phyloP scores from a whole-genome alignment of 2,888 invertebrate genomes.

The Tethea ocularis region DNA sequence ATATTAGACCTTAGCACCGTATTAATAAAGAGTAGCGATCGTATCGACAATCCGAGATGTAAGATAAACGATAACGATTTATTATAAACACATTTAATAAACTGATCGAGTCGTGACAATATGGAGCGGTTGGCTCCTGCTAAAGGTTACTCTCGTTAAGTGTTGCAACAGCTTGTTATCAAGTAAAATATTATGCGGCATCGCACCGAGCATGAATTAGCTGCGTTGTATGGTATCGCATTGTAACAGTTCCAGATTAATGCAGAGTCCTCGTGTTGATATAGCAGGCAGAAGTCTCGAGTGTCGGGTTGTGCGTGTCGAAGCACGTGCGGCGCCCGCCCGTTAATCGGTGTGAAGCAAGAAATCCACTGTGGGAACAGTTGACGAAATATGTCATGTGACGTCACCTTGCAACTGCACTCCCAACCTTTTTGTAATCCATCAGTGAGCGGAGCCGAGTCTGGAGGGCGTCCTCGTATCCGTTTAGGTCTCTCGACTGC shows the following conservation, averaged over 20 bases:
- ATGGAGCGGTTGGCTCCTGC: conserved; percentile 69
- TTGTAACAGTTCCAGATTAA: neutral
- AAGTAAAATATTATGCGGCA: conserved; percentile 54
- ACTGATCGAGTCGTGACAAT: conserved; percentile 77
- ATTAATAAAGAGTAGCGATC: conserved; percentile 43
- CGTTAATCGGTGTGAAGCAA: conserved; percentile 48
- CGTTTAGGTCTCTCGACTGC: conserved; percentile 76
- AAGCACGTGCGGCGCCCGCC: conserved; percentile 42
- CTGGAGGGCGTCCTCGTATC: conserved; percentile 80
- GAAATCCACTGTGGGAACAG: conserved; percentile 65
- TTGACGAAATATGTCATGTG: conserved; percentile 69
- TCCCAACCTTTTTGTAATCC: conserved; percentile 68
- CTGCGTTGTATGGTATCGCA: conserved; percentile 14
- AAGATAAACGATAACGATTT: conserved; percentile 71
- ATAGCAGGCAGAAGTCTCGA: conserved; percentile 14
- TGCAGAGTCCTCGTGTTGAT: conserved; percentile 11
- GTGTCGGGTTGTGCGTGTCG: conserved; percentile 26
- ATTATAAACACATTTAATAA: conserved; percentile 61
- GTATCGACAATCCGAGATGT: conserved; percentile 49
- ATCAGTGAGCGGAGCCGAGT: conserved; percentile 71
- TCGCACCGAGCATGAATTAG: conserved; percentile 14
- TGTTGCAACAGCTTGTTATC: conserved; percentile 68
- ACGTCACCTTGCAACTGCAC: conserved; percentile 62
- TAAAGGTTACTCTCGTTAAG: conserved; percentile 81
- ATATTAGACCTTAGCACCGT: conserved; percentile 36